These are phyloP conservation scores for Sacculina carcini DNA, from an alignment of 2,888 invertebrate genomes.

Conservation along the genomic window DNA sequence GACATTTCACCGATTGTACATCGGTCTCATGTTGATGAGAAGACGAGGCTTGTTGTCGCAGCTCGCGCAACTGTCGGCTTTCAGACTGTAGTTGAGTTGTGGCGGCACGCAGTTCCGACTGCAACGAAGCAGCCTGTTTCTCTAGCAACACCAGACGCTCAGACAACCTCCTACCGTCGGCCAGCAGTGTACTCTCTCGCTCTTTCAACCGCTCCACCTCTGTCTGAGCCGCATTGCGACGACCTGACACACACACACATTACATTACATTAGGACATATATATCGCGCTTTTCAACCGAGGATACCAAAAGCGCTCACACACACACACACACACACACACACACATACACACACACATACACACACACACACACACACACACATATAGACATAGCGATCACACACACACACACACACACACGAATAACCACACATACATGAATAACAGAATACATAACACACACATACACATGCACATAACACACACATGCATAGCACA, in stretches of 20 bases:
- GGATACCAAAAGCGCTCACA: too few species aligned
- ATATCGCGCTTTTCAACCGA: too few species aligned
- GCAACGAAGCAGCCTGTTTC: slow-evolving; percentile 60
- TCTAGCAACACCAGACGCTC: slow-evolving; percentile 60
- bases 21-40: slow-evolving; percentile 67
- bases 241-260: not conserved
- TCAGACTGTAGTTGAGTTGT: slow-evolving; percentile 36
- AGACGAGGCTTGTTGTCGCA: slow-evolving; percentile 51
- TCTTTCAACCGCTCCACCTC: slow-evolving; percentile 32
- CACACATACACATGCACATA: too few species aligned
- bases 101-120: slow-evolving; percentile 55
- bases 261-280: too few species aligned
- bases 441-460: too few species aligned
- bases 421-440: too few species aligned
- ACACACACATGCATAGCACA: too few species aligned
- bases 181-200: slow-evolving; percentile 34
- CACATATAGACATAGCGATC: too few species aligned
- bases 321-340: too few species aligned
- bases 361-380: too few species aligned
- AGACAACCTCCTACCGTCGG: slow-evolving; percentile 48
- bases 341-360: not conserved
- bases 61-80: slow-evolving; percentile 61
- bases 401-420: too few species aligned
- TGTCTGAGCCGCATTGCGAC: slow-evolving; percentile 16
- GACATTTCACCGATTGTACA: slow-evolving; percentile 71